Percentiles rank a stretch among this genome's conserved stretches.
Conservation (phyloP, 1,140 invertebrate genomes). For the Linepithema humile region DNA sequence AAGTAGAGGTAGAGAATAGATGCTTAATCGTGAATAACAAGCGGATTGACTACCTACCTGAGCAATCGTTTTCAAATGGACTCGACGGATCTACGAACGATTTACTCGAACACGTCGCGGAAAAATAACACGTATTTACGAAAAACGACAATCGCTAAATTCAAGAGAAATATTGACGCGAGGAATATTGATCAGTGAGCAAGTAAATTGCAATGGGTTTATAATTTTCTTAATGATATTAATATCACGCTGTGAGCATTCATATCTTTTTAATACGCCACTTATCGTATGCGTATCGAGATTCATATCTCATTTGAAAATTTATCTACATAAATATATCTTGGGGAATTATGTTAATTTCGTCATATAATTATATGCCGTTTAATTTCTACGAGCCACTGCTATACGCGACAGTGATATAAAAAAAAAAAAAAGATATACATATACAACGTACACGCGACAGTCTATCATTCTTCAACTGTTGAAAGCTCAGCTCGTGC, state of each 20-base stretch:
- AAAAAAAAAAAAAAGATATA: constrained; percentile 5
- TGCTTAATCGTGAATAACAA: constrained; percentile 62
- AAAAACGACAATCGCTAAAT: constrained; percentile 1
- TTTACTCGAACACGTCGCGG: constrained; percentile 11
- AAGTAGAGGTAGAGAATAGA: constrained; percentile 52
- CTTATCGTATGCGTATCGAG: not conserved
- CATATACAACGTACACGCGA: constrained; percentile 35
- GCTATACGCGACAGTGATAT: not conserved
- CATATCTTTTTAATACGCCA: constrained; percentile 14
- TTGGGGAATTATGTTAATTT: constrained; percentile 30
- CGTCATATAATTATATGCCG: not conserved
- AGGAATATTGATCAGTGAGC: constrained; percentile 12
- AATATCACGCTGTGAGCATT: not conserved
- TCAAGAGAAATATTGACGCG: constrained; percentile 2
- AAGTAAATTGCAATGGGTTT: constrained; percentile 1
- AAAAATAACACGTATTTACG: not conserved
- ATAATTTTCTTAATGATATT: not conserved
- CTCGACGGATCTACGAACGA: constrained; percentile 16
- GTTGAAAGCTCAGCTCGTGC: constrained; percentile 51
- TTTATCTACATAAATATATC: constrained; percentile 14
- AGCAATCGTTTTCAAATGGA: constrained; percentile 6
- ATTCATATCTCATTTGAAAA: constrained; percentile 17
- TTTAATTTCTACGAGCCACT: not conserved
- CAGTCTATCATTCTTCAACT: constrained; percentile 59
- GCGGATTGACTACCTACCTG: constrained; percentile 11